Conservation (phyloP, 2,797 vertebrate species). For the Leucoraja ocellata region DNA sequence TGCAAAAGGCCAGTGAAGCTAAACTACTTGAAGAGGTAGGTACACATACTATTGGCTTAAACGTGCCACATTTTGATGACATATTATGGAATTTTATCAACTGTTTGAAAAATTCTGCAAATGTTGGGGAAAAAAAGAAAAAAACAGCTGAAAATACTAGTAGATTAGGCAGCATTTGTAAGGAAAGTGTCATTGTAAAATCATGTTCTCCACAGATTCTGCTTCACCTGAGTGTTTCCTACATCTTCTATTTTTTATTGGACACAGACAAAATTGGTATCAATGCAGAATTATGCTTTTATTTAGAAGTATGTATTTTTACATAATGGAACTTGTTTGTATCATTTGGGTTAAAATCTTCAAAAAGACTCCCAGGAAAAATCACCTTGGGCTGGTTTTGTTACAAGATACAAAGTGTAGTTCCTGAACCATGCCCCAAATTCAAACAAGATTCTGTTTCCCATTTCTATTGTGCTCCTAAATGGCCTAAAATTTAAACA, state of each 20-base stretch:
- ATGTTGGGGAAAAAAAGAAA: too few relatives aligned
- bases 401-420: background rate
- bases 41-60: background rate
- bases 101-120: too few relatives aligned
- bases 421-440: background rate
- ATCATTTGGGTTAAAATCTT: background rate
- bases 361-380: background rate
- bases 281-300: background rate
- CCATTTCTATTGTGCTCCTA: background rate
- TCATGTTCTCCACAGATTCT: too few relatives aligned
- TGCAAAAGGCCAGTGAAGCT: constrained; percentile 82
- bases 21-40: constrained; percentile 85
- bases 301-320: background rate
- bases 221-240: too few relatives aligned
- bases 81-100: background rate
- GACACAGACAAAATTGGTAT: background rate
- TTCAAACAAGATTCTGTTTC: background rate
- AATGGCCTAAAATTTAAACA: background rate
- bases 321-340: background rate
- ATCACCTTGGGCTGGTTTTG: background rate
- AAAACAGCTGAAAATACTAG: too few relatives aligned
- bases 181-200: too few relatives aligned
- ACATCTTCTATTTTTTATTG: background rate
- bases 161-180: too few relatives aligned
- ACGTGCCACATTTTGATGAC: background rate